Percentiles rank a stretch among this genome's conserved stretches.
Conservation (phyloP, 2,113 vertebrate genomes). For the Dromas ardeola region DNA sequence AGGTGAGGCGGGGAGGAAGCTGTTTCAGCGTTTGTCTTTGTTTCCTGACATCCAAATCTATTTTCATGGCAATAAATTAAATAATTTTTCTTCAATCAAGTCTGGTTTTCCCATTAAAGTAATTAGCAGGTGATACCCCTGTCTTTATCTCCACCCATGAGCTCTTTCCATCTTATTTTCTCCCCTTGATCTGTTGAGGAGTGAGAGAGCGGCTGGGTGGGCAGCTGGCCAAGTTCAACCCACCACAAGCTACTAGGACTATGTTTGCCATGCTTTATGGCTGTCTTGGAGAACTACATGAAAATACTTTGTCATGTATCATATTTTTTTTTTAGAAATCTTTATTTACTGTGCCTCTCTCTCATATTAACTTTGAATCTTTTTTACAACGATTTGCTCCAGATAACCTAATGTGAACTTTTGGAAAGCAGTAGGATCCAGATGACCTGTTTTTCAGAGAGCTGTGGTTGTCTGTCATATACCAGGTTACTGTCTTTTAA, state of each 20-base stretch:
- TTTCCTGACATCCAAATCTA: neutral
- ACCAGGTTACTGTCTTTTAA: neutral
- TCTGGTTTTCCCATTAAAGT: neutral
- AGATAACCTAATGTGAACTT: neutral
- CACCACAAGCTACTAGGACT: neutral
- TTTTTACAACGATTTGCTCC: neutral
- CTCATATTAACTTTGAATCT: neutral
- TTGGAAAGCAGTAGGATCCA: neutral
- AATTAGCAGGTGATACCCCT: neutral
- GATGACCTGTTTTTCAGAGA: neutral
- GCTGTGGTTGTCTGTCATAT: neutral
- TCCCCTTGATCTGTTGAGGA: neutral
- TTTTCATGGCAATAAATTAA: neutral
- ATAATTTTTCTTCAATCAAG: neutral
- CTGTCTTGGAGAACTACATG: neutral
- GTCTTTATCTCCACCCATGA: neutral
- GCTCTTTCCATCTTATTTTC: neutral
- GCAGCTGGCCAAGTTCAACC: neutral
- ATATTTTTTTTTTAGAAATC: neutral
- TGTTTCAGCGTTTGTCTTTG: neutral
- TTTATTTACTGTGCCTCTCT: neutral
- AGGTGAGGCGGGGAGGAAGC: fast-evolving
- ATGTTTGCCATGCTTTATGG: neutral
- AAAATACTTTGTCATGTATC: neutral
- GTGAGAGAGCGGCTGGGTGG: fast-evolving